Evolutionary conservation across 1,140 invertebrate genomes (phyloP), one percentile per base, ranked within the genome.

Genomic region (Tenebrio molitor): DNA sequence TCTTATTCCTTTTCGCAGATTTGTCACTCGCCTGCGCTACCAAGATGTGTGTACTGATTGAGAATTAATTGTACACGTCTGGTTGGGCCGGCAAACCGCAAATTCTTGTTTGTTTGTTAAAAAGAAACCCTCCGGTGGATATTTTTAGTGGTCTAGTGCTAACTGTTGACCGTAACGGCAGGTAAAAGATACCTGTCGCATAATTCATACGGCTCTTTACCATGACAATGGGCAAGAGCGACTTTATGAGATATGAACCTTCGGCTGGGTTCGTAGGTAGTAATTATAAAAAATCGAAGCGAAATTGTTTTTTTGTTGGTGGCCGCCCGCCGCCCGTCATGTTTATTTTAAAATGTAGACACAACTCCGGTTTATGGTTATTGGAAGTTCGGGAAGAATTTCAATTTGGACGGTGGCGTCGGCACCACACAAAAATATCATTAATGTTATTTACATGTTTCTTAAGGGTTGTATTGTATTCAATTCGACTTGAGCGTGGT

Each of bases 161-260:
- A 42, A 42, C 41, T 42, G 41, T 42, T 39, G 36, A n/a, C 3
- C 14, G 41, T 6, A 42, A 4, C 19, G 6, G 39, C 64, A 66
- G 64, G 64, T 66, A 66, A 44, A 66, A 66, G 62, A 41, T 53
- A 69, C 46, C 67, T 69, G 67, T 69, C 67, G 46, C 33, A 69
- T 69, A 53, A 36, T 15, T 69, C 67, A 69, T 53, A 58, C 34
- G 16, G 39, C 44, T 34, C 44, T 66, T 66, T 66, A 66, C 64
- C 36, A 66, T 66, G 25, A 66, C 39, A 66, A 66, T 66, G 10
- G 63, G 39, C 8, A 16, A 25, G 12, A 19, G 14, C 23, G 23
- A 66, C 19, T 25, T 66, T 66, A 44, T 66, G 64, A 66, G 25
- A 25, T 39, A 65, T 65, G 62, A n/a, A 21, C 12, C 33, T 21